These are phyloP conservation scores for Daktulosphaira vitifoliae DNA, from an alignment of 1,140 invertebrate genomes.

Conservation along the genomic window DNA sequence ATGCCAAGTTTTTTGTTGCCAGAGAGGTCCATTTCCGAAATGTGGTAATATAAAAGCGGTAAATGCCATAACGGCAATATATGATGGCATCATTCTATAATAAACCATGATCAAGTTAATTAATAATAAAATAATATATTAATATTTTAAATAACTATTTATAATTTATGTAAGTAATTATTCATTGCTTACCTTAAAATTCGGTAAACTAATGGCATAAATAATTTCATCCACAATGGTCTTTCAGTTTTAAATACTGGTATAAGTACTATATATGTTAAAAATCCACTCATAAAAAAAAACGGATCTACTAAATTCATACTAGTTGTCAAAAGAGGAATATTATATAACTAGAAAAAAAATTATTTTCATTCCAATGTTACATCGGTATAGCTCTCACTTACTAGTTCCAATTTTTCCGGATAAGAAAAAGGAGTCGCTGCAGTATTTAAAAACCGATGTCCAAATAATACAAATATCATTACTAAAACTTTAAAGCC, in stretches of 20 bases:
- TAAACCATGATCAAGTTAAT: conserved; percentile 34
- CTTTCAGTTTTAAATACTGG: background rate
- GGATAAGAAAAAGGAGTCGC: background rate
- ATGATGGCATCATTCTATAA: conserved; percentile 59
- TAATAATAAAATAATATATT: too few relatives aligned
- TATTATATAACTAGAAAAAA: too few relatives aligned
- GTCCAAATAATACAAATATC: conserved; percentile 9
- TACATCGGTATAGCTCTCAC: too few relatives aligned
- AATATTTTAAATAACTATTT: too few relatives aligned
- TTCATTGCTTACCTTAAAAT: background rate
- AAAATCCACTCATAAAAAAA: conserved; percentile 2
- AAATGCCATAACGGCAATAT: conserved; percentile 56
- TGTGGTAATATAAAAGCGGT: conserved; percentile 59
- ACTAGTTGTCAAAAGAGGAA: background rate
- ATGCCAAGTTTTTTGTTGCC: conserved; percentile 50
- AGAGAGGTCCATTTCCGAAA: conserved; percentile 58
- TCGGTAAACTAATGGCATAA: background rate
- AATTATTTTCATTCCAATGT: too few relatives aligned
- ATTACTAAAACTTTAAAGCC: conserved; percentile 4
- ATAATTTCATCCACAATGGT: background rate
- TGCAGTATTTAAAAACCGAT: background rate
- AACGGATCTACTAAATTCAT: conserved; percentile 26
- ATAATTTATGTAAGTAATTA: conserved; percentile 18
- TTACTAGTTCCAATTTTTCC: background rate
- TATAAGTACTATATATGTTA: background rate